These are phyloP conservation scores for Neotoma lepida DNA, from an alignment of 2,113 vertebrate species.

Conservation along the genomic window DNA sequence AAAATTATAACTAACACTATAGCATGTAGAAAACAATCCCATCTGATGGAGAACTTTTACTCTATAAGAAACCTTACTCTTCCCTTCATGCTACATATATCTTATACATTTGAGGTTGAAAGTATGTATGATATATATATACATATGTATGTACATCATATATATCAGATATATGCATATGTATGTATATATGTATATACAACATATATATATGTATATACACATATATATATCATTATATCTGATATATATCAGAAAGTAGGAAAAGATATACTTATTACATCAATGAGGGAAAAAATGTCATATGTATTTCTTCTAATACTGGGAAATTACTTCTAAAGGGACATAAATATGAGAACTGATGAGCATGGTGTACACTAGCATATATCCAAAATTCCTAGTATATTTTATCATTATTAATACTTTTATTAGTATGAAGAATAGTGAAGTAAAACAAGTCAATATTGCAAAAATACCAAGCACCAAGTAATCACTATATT, in stretches of 20 bases:
- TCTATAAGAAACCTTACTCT: not conserved
- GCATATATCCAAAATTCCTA: not conserved
- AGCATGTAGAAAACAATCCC: not conserved
- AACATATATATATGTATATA: too few relatives aligned
- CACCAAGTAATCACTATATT: not conserved
- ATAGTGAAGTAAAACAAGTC: not conserved
- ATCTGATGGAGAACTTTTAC: not conserved
- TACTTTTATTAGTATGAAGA: not conserved
- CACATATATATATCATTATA: too few relatives aligned
- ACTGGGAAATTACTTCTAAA: not conserved
- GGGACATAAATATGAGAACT: not conserved
- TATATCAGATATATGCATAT: too few relatives aligned
- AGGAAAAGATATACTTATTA: too few relatives aligned
- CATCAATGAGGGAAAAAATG: not conserved
- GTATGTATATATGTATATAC: too few relatives aligned
- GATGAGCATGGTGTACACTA: not conserved
- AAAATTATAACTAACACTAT: not conserved
- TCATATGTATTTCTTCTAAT: not conserved
- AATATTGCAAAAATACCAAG: not conserved
- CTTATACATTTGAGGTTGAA: too few relatives aligned
- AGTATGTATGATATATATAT: too few relatives aligned
- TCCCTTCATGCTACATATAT: too few relatives aligned
- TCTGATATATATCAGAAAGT: too few relatives aligned
- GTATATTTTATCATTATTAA: not conserved
- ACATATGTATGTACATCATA: too few relatives aligned